Conservation (phyloP, 2,888 invertebrate genomes). For the Machimus rusticus region DNA sequence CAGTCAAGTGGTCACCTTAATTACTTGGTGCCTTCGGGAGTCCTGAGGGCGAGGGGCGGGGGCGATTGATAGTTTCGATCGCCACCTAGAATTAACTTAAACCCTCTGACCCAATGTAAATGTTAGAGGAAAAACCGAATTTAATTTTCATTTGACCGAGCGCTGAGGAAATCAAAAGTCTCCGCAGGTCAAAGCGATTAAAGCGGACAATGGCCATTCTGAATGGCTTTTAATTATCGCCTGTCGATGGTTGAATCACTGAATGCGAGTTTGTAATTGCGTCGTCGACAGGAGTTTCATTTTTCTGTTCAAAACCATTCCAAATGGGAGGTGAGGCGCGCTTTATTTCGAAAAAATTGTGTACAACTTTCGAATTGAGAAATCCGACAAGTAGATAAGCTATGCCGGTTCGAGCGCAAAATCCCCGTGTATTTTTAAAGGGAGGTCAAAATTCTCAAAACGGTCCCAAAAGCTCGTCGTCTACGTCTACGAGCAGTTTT, state of each 20-base stretch:
- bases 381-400: too few species aligned
- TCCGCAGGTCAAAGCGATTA: not conserved
- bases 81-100: not conserved
- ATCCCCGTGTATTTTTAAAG: too few species aligned
- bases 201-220: not conserved
- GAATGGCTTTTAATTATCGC: constrained; percentile 14
- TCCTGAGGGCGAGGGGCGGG: not conserved
- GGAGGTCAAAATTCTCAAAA: too few species aligned
- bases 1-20: not conserved
- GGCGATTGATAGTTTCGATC: not conserved
- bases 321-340: not conserved
- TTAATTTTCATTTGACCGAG: not conserved
- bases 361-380: not conserved
- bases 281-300: not conserved
- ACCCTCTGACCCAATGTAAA: not conserved
- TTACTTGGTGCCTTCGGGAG: not conserved
- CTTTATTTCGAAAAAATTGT: not conserved
- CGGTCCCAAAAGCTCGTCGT: too few species aligned
- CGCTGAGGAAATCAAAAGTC: not conserved
- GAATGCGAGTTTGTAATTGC: not conserved
- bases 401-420: too few species aligned
- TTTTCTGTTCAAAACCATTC: not conserved
- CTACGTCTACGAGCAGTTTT: too few species aligned
- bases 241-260: not conserved
- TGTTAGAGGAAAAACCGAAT: not conserved